phyloP scores from a whole-genome alignment of 2,888 invertebrate species.

The Chaitophorus viminalis region DNA sequence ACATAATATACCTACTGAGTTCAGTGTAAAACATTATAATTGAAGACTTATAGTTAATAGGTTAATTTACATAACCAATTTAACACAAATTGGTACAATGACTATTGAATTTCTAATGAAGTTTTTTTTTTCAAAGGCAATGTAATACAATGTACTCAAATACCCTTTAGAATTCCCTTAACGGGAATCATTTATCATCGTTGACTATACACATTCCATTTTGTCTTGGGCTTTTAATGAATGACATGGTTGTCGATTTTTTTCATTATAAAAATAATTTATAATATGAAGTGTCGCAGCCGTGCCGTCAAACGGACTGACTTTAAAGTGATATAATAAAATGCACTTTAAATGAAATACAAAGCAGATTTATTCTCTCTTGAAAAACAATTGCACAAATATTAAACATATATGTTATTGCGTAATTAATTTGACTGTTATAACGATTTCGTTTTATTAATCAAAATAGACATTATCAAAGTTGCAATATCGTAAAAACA shows the following conservation, averaged over 20 bases:
- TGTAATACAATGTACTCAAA: constrained; percentile 2
- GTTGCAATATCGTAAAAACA: too few species aligned
- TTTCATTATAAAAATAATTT: constrained; percentile 3
- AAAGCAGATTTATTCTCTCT: not conserved
- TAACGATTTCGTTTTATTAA: too few species aligned
- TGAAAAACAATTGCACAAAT: not conserved
- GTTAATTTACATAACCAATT: constrained; percentile 54
- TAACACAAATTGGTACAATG: constrained; percentile 45
- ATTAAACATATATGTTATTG: not conserved
- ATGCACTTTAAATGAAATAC: not conserved
- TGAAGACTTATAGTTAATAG: constrained; percentile 10
- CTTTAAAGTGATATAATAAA: not conserved
- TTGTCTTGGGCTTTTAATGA: constrained; percentile 5
- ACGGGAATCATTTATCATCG: constrained; percentile 29
- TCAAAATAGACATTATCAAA: too few species aligned
- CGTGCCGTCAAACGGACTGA: not conserved
- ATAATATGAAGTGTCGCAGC: not conserved
- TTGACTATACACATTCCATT: not conserved
- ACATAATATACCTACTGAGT: not conserved
- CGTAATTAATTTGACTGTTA: not conserved
- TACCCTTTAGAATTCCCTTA: constrained; percentile 1
- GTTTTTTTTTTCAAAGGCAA: constrained; percentile 6
- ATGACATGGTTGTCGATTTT: not conserved
- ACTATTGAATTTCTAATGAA: constrained; percentile 46
- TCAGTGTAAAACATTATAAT: constrained; percentile 9